Base-by-base conservation (phyloP, 2,113 vertebrate species). In the Machaerirhynchus nigripectus region DNA sequence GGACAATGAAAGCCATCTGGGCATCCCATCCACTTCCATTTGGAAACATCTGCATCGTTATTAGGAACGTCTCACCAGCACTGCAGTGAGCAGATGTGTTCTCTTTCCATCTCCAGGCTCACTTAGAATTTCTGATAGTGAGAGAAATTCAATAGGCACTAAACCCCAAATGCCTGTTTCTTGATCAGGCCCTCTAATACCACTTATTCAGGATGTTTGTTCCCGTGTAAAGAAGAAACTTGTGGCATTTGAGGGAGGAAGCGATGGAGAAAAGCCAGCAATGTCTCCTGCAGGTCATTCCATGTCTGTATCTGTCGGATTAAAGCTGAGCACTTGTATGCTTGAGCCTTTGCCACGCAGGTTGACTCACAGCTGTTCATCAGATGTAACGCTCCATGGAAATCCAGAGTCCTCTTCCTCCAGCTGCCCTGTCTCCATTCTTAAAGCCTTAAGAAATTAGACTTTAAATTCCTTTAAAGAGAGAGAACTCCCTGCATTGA, bases 1-100 rank as follows among this genome's bases (percentile, higher is more conserved):
- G 21, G 71, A 71, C 76, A 65, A 87, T 74, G 89, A 88, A 89
- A 95, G 64, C 74, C 85, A 92, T 96, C 95, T 97, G 89, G 71
- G 70, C 57, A 77, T 93, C 73, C 79, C 69, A 57, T 95, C 50
- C 60, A 55, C 80, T 80, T 56, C 42, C 59, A 12, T 84, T 88
- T 91, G 89, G 87, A 93, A 97, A 82, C 89, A 68, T 76, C 91
- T 89, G 78, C 80, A 39, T 68, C 1, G 4, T 53, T 87, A 22
- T 35, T 86, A 39, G 90, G 80, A 73, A 61, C 11, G 0, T 80
- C 63, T 86, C 84, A 28, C 4, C 21, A 46, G 77, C 40, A 0
- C 56, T 56, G 65, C 78, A 35, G 24, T 4, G 55, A 75, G 74
- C 73, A 85, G 77, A 82, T 42, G 68, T 30, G 2, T 42, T 59